Conservation (phyloP, 1,140 invertebrate species). For the Arctopsyche grandis region DNA sequence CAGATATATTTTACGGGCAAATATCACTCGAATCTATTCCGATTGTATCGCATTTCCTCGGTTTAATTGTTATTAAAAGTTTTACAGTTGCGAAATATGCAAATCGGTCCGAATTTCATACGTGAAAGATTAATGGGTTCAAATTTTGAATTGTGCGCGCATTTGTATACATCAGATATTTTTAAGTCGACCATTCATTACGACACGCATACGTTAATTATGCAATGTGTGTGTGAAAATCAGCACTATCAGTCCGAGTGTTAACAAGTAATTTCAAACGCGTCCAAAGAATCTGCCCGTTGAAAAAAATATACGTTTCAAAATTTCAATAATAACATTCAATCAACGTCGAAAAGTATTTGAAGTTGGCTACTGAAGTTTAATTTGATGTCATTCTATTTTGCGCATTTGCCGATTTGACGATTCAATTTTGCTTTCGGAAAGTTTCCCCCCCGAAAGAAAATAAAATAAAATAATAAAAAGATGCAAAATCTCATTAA, state of each 20-base stretch:
- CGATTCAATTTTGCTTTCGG: slow-evolving; percentile 8
- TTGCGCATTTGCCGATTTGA: not conserved
- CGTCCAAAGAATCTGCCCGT: too few species aligned
- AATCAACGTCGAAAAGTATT: too few species aligned
- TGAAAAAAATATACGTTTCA: not conserved
- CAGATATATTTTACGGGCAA: not conserved
- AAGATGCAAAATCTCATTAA: slow-evolving; percentile 45
- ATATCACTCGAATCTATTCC: not conserved
- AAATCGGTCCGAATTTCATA: not conserved
- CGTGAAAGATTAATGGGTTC: slow-evolving; percentile 8
- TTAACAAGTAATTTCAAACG: too few species aligned
- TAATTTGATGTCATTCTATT: slow-evolving; percentile 6
- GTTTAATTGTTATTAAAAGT: slow-evolving; percentile 23
- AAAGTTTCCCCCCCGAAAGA: not conserved
- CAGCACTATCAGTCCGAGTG: not conserved
- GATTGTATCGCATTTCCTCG: slow-evolving; percentile 11
- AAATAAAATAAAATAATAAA: not conserved
- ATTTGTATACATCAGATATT: not conserved
- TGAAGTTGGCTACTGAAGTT: not conserved
- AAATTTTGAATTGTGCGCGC: slow-evolving; percentile 1
- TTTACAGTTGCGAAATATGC: slow-evolving; percentile 30
- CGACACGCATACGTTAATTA: not conserved
- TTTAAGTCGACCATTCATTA: not conserved
- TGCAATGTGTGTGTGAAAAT: slow-evolving; percentile 1
- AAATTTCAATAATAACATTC: too few species aligned